These are phyloP conservation scores for Salvator merianae DNA, from an alignment of 2,113 vertebrate species.

Conservation along the genomic window DNA sequence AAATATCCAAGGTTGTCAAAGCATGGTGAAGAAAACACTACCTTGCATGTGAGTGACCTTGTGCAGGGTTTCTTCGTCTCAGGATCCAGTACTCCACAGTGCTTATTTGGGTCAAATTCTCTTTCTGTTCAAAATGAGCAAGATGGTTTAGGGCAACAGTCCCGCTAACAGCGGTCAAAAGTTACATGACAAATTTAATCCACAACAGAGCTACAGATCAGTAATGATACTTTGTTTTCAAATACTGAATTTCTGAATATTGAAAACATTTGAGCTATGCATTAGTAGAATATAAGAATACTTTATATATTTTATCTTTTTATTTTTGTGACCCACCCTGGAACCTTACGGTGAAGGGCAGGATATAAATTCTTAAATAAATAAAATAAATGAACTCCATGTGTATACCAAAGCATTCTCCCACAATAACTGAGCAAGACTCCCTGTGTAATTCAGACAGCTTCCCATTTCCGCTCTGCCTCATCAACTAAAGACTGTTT, in stretches of 20 bases:
- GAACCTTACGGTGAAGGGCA: too few relatives aligned
- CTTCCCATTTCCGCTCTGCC: neutral
- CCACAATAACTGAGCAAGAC: neutral
- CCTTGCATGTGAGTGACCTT: constrained; percentile 98
- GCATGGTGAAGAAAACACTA: constrained; percentile 74
- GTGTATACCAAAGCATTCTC: neutral
- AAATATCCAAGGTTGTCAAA: constrained; percentile 56
- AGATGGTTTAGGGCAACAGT: neutral
- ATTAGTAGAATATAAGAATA: too few relatives aligned
- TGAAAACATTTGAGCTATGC: neutral
- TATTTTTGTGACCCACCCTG: too few relatives aligned
- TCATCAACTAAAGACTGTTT: neutral
- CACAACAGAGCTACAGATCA: neutral
- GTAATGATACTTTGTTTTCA: neutral
- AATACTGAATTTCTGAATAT: too few relatives aligned
- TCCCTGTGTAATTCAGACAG: neutral
- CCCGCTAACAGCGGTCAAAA: constrained; percentile 11
- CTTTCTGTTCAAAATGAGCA: constrained; percentile 79
- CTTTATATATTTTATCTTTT: too few relatives aligned
- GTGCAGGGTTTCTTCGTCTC: constrained; percentile 96
- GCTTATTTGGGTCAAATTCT: constrained; percentile 98
- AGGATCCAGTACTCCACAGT: constrained; percentile 97
- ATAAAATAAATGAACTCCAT: too few relatives aligned
- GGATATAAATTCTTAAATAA: neutral
- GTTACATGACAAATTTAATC: constrained; percentile 59